These are phyloP conservation scores for Cryptocheilus praepositus DNA, from an alignment of 2,888 invertebrate species.

Conservation along the genomic window DNA sequence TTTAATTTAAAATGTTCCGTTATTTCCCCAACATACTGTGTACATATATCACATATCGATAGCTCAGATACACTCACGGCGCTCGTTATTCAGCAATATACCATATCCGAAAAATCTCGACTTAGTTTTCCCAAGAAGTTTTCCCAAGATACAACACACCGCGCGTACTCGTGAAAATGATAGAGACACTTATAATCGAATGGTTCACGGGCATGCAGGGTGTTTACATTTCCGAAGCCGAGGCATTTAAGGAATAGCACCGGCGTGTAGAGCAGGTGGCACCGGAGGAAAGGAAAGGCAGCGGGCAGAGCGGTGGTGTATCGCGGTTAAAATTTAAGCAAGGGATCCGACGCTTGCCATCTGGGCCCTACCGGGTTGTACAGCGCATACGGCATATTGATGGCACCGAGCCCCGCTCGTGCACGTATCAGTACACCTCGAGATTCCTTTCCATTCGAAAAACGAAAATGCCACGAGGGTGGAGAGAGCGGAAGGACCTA, in stretches of 20 bases:
- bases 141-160: too few species aligned
- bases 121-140: too few species aligned
- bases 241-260: conserved; percentile 44
- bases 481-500: background rate
- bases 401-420: conserved; percentile 33
- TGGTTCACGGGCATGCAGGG: background rate
- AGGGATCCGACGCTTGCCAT: conserved; percentile 72
- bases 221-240: conserved; percentile 19
- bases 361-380: conserved; percentile 62
- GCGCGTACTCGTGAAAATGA: too few species aligned
- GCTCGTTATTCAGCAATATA: too few species aligned
- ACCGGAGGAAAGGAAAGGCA: conserved; percentile 55
- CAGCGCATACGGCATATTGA: conserved; percentile 56
- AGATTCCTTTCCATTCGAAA: conserved; percentile 28
- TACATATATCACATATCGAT: too few species aligned
- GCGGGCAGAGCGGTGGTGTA: conserved; percentile 54
- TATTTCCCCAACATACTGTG: too few species aligned
- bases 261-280: conserved; percentile 65
- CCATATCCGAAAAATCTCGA: too few species aligned
- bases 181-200: background rate
- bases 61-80: too few species aligned
- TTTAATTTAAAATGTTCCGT: too few species aligned
- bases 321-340: conserved; percentile 68
- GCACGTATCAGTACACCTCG: conserved; percentile 20
- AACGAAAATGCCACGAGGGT: conserved; percentile 4